Evolutionary conservation across 2,888 invertebrate species (phyloP), one percentile per base, ranked within the genome.

Genomic region (Protophormia terraenovae): DNA sequence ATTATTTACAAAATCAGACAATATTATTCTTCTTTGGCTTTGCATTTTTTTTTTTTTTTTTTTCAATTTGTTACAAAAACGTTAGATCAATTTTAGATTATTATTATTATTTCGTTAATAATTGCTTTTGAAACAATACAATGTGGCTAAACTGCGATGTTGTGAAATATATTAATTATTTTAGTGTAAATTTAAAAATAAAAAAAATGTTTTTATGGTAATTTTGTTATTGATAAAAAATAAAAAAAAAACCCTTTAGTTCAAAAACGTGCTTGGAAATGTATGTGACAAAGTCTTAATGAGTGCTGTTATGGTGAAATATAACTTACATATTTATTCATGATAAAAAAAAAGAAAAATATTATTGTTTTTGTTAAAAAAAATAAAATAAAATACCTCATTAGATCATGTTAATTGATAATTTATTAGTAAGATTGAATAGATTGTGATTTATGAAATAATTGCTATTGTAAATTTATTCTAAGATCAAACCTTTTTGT

Each of bases 51-150:
- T 41, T 41, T 41, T 38, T 14, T 22, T 41, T 41, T n/a, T n/a
- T n/a, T n/a, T n/a, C n/a, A n/a, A n/a, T n/a, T 67, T 32, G 3
- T 6, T 6, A 1, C 27, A 27, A 27, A 45, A 2, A 14, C 47
- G 6, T 67, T 32, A 69, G 67, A 50, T 69, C 50, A 69, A 50
- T 69, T 69, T 50, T 50, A 50, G 50, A 69, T 69, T 53, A 50
- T 67, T 38, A 14, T 38, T 10, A 14, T 29, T 7, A 14, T 66
- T 47, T n/a, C n/a, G 27, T 47, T 10, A 27, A 47, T 47, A 66
- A 47, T 47, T 67, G 47, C 29, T 29, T 24, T 32, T 7, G n/a
- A 27, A 45, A 12, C 4, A 16, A 27, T 22, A 45, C 45, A 45
- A 45, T 29, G 22, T 29, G 66, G 16, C 45, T 27, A 45, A 29